A percentile compares a stretch with the other conserved stretches of the same genome.
Evolutionary conservation across 2,797 vertebrate species (phyloP).

Genomic region (Brachyrhaphis roseni): DNA sequence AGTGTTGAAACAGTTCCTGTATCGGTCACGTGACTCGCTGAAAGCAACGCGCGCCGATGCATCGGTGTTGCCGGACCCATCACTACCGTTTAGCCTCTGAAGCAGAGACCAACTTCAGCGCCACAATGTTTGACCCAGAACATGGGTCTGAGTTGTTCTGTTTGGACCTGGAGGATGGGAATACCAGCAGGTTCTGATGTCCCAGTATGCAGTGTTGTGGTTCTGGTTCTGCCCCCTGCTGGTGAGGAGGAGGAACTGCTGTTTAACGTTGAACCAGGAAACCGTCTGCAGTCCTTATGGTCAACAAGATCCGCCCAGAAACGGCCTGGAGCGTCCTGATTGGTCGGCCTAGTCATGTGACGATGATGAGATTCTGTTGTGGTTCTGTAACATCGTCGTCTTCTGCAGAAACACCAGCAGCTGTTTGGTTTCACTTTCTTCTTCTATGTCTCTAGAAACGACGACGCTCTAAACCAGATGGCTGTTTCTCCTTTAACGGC

Average conservation of each 20-base stretch:
- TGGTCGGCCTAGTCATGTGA: background rate
- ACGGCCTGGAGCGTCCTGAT: background rate
- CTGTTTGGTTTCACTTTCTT: background rate
- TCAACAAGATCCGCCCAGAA: background rate
- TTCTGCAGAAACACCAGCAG: background rate
- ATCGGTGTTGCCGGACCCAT: no score
- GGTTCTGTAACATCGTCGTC: no score
- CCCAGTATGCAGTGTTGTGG: background rate
- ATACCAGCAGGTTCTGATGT: background rate
- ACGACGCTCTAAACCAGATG: conserved; percentile 92
- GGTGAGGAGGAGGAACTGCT: background rate
- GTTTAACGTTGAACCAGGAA: background rate
- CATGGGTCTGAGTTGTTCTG: background rate
- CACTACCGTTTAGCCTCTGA: background rate
- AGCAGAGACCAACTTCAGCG: background rate
- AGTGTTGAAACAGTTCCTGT: no score
- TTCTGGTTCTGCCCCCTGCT: background rate
- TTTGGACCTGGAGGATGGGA: background rate
- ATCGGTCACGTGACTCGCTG: no score
- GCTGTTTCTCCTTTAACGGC: conserved; percentile 74
- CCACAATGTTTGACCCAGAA: no score
- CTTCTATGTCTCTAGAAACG: conserved; percentile 78
- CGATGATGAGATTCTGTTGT: no score
- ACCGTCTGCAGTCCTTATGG: background rate
- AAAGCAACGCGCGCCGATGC: no score